Conservation (phyloP, 1,140 invertebrate genomes). For the Cotesia chilonis region DNA sequence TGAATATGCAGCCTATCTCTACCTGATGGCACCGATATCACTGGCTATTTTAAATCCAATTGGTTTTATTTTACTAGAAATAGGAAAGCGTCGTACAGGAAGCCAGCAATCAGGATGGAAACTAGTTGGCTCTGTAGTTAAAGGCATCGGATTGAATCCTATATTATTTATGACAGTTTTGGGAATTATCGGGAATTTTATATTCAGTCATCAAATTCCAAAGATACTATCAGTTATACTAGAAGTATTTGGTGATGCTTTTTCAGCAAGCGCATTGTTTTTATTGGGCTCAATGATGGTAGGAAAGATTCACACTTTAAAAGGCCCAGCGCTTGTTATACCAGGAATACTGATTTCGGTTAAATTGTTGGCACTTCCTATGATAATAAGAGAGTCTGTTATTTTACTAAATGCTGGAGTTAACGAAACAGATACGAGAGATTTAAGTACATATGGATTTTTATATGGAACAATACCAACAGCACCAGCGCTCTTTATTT, state of each 20-base stretch:
- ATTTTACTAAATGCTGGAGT: slow-evolving; percentile 75
- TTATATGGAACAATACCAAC: slow-evolving; percentile 96
- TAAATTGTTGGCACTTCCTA: slow-evolving; percentile 88
- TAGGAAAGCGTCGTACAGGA: slow-evolving; percentile 70
- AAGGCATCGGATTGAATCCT: slow-evolving; percentile 86
- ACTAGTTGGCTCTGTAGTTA: slow-evolving; percentile 64
- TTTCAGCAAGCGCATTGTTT: slow-evolving; percentile 91
- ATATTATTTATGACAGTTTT: slow-evolving; percentile 93
- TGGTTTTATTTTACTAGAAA: slow-evolving; percentile 90
- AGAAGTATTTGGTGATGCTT: slow-evolving; percentile 84
- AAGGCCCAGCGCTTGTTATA: slow-evolving; percentile 79
- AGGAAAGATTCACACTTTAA: slow-evolving; percentile 83
- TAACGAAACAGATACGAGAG: slow-evolving; percentile 76
- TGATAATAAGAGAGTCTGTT: slow-evolving; percentile 87
- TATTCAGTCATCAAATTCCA: slow-evolving; percentile 82
- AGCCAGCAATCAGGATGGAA: slow-evolving; percentile 49
- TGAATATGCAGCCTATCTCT: slow-evolving; percentile 90
- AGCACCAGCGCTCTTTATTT: slow-evolving; percentile 94
- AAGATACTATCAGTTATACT: slow-evolving; percentile 78
- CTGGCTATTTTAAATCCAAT: slow-evolving; percentile 92
- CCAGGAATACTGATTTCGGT: slow-evolving; percentile 87
- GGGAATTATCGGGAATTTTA: slow-evolving; percentile 86
- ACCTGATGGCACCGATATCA: slow-evolving; percentile 93
- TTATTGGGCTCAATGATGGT: slow-evolving; percentile 91
- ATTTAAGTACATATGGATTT: slow-evolving; percentile 92